Evolutionary conservation across 2,113 vertebrate species (phyloP).

Genomic region (Nycticorax nycticorax): DNA sequence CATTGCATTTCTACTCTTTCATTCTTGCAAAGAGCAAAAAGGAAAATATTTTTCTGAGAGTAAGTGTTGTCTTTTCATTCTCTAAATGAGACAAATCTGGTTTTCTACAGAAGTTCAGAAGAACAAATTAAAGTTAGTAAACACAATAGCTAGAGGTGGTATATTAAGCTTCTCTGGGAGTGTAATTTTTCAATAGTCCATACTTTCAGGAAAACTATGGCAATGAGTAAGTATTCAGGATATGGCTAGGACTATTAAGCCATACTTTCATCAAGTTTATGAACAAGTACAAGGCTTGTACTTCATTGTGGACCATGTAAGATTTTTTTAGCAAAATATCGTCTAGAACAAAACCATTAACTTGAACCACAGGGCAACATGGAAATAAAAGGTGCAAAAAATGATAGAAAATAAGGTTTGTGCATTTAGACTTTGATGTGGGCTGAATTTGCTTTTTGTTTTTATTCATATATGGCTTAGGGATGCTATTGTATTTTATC

Average conservation of each 20-base stretch:
- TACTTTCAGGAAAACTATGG: background rate
- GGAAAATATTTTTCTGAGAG: background rate
- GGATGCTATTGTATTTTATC: background rate
- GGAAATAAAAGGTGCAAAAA: background rate
- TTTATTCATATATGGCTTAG: background rate
- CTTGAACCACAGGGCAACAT: background rate
- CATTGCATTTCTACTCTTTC: background rate
- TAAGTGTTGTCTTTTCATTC: background rate
- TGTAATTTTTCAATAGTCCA: background rate
- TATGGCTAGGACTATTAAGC: background rate
- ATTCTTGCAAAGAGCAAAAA: background rate
- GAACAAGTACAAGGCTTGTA: background rate
- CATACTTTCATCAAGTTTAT: background rate
- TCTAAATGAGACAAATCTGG: background rate
- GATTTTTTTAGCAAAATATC: background rate
- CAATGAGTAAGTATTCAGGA: background rate
- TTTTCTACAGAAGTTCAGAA: background rate
- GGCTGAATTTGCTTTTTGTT: background rate
- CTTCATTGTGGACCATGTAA: background rate
- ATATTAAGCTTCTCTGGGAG: background rate
- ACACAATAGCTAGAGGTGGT: background rate
- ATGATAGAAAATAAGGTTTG: background rate
- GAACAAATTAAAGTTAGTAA: background rate
- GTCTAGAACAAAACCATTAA: background rate
- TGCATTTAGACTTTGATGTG: background rate